Evolutionary conservation across 2,797 vertebrate genomes (phyloP).

Genomic region (Nyctalus aviator): DNA sequence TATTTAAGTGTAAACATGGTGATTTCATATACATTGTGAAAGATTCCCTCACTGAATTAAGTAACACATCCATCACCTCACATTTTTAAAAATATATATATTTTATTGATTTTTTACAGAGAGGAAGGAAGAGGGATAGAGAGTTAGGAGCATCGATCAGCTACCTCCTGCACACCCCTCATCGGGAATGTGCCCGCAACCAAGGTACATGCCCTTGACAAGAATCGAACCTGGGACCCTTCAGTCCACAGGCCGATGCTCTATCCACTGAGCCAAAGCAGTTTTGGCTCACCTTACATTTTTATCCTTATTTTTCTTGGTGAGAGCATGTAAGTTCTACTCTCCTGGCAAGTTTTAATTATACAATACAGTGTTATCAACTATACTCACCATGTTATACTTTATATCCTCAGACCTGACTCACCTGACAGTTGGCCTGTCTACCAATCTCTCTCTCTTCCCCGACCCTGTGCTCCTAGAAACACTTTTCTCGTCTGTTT

Average conservation of each 20-base stretch:
- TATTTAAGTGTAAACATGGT: not conserved
- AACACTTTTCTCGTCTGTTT: not conserved
- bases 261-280: too few species aligned
- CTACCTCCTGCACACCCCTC: too few species aligned
- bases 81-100: too few species aligned
- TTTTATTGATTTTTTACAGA: too few species aligned
- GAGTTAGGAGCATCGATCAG: too few species aligned
- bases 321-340: not conserved
- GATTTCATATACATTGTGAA: not conserved
- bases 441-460: not conserved
- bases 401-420: not conserved
- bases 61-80: not conserved
- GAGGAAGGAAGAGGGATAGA: too few species aligned
- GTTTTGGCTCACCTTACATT: not conserved
- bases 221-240: too few species aligned
- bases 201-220: too few species aligned
- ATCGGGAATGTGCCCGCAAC: too few species aligned
- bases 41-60: not conserved
- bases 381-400: not conserved
- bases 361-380: not conserved
- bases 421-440: not conserved
- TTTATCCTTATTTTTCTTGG: not conserved
- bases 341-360: not conserved
- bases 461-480: not conserved
- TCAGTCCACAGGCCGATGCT: too few species aligned